Percentiles rank a stretch among this genome's conserved stretches.
These are phyloP conservation scores for Salmo trutta DNA, from an alignment of 2,797 vertebrate species.

Conservation along the genomic window DNA sequence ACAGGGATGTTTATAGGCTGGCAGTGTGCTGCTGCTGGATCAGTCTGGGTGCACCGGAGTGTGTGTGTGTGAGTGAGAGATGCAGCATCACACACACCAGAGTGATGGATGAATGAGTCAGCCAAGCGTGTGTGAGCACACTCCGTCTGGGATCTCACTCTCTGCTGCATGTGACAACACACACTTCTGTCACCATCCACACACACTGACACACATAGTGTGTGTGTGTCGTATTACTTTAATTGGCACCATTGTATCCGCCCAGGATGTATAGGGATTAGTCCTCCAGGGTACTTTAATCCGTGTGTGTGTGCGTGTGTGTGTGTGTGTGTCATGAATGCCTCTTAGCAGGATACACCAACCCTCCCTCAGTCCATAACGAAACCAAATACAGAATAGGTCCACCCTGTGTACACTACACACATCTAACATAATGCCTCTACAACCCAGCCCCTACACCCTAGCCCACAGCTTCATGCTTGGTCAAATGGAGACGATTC, in stretches of 20 bases:
- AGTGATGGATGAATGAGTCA: slow-evolving; percentile 59
- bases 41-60: slow-evolving; percentile 50
- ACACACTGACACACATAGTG: slow-evolving; percentile 17
- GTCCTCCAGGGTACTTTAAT: slow-evolving; percentile 29
- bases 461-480: not conserved
- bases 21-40: slow-evolving; percentile 42
- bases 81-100: slow-evolving; percentile 10
- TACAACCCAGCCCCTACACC: not conserved
- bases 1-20: slow-evolving; percentile 1
- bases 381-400: not conserved
- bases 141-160: slow-evolving; percentile 46
- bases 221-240: slow-evolving; percentile 37
- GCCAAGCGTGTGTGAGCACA: slow-evolving; percentile 57
- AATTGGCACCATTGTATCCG: slow-evolving; percentile 53
- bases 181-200: slow-evolving; percentile 19
- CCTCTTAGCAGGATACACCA: slow-evolving; percentile 16
- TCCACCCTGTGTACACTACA: not conserved
- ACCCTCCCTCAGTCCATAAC: not conserved
- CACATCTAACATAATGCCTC: too few relatives aligned
- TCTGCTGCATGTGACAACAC: slow-evolving; percentile 22
- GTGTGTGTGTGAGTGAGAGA: slow-evolving; percentile 13
- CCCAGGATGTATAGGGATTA: slow-evolving; percentile 39
- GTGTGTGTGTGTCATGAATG: slow-evolving; percentile 20
- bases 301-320: slow-evolving; percentile 5
- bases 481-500: not conserved